A percentile compares a stretch with the other conserved stretches of the same genome.
These are phyloP conservation scores for Leucopternis melanops DNA, from an alignment of 2,113 vertebrate species.

Conservation along the genomic window DNA sequence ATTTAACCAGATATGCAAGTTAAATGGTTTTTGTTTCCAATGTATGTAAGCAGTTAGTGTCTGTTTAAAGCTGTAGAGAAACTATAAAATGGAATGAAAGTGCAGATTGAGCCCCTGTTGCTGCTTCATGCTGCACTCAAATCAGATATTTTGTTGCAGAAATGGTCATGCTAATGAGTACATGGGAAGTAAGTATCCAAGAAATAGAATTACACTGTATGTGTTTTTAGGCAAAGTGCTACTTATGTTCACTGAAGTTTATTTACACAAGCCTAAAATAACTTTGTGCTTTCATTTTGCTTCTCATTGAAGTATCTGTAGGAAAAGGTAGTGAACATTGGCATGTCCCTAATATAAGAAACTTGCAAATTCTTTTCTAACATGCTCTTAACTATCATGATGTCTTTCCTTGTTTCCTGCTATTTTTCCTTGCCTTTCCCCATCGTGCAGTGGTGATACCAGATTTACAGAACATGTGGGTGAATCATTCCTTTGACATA, in stretches of 20 bases:
- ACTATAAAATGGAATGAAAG: background rate
- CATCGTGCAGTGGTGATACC: constrained; percentile 79
- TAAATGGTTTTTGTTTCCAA: background rate
- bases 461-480: constrained; percentile 80
- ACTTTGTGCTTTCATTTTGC: background rate
- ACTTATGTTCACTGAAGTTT: background rate
- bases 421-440: constrained; percentile 63
- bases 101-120: background rate
- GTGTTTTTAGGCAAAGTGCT: background rate
- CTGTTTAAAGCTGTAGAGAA: background rate
- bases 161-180: background rate
- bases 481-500: constrained; percentile 81
- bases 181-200: background rate
- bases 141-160: background rate
- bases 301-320: background rate
- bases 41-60: background rate
- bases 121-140: background rate
- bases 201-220: background rate
- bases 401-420: constrained; percentile 71
- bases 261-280: background rate
- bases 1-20: background rate
- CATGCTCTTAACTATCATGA: constrained; percentile 62
- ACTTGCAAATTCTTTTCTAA: constrained; percentile 51
- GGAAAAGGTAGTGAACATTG: background rate
- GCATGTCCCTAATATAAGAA: constrained; percentile 38